phyloP scores from a whole-genome alignment of 2,113 vertebrate genomes.

The Agelaius phoeniceus region DNA sequence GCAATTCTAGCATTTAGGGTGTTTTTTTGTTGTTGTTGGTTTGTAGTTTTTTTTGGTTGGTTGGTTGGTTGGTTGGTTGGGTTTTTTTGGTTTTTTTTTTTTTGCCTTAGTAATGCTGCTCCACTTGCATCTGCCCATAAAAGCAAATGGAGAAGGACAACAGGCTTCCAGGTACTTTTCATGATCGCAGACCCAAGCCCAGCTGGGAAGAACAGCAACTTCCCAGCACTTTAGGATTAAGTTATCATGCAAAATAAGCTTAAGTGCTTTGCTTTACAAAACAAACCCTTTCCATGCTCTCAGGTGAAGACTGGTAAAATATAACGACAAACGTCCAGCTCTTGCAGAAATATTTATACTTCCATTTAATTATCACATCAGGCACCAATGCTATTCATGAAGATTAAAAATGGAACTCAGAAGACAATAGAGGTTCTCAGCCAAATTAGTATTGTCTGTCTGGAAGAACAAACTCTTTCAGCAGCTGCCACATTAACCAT shows the following conservation, averaged over 20 bases:
- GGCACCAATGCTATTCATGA: not conserved
- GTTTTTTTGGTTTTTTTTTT: not conserved
- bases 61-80: no score
- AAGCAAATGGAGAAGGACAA: not conserved
- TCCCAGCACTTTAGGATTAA: not conserved
- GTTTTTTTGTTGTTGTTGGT: no score
- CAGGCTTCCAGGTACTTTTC: not conserved
- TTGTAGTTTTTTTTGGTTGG: no score
- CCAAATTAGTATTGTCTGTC: conserved; percentile 20
- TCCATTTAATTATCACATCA: conserved; percentile 31
- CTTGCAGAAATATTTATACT: conserved; percentile 14
- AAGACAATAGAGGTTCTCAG: not conserved
- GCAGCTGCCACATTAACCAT: conserved; percentile 3
- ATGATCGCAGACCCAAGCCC: not conserved
- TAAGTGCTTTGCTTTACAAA: not conserved
- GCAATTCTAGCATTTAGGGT: not conserved
- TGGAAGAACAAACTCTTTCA: conserved; percentile 11
- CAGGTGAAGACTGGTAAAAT: not conserved
- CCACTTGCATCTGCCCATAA: not conserved
- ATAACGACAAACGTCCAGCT: not conserved
- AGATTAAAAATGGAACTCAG: not conserved
- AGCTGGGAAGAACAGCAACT: not conserved
- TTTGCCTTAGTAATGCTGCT: not conserved
- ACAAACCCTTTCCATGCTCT: not conserved
- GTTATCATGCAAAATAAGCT: not conserved